Percentiles rank a stretch among this genome's conserved stretches.
phyloP scores from a whole-genome alignment of 1,140 invertebrate species.

The Macrobrachium nipponense region DNA sequence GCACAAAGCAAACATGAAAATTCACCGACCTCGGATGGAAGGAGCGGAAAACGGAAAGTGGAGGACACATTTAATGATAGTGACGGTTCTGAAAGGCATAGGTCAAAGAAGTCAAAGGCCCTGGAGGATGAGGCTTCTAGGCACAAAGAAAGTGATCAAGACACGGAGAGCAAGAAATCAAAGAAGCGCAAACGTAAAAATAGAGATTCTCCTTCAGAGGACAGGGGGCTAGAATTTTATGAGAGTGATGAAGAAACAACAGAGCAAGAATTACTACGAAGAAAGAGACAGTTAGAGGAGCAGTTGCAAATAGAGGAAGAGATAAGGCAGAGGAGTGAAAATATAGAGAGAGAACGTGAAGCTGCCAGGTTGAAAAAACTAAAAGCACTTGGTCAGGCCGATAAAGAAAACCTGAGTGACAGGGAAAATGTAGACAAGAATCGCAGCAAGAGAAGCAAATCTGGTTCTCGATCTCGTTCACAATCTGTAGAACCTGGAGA shows the following conservation, averaged over 20 bases:
- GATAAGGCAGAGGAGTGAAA: constrained; percentile 39
- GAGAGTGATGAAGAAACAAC: constrained; percentile 55
- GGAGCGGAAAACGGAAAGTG: too few relatives aligned
- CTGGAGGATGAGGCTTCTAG: too few relatives aligned
- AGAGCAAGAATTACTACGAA: constrained; percentile 58
- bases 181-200: not conserved
- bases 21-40: too few relatives aligned
- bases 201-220: not conserved
- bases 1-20: too few relatives aligned
- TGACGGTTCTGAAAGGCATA: too few relatives aligned
- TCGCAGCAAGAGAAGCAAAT: not conserved
- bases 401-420: not conserved
- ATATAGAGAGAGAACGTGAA: constrained; percentile 41
- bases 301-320: constrained; percentile 55
- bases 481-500: not conserved
- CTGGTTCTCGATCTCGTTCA: constrained; percentile 37
- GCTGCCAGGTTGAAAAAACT: constrained; percentile 31
- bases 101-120: too few relatives aligned
- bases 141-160: too few relatives aligned
- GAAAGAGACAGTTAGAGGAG: constrained; percentile 54
- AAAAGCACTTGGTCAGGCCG: not conserved
- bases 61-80: too few relatives aligned
- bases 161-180: not conserved
- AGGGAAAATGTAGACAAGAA: not conserved
- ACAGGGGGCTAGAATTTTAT: not conserved